A percentile compares a stretch with the other conserved stretches of the same genome.
phyloP scores from a whole-genome alignment of 2,797 vertebrate species.

The Serranus cabrilla region DNA sequence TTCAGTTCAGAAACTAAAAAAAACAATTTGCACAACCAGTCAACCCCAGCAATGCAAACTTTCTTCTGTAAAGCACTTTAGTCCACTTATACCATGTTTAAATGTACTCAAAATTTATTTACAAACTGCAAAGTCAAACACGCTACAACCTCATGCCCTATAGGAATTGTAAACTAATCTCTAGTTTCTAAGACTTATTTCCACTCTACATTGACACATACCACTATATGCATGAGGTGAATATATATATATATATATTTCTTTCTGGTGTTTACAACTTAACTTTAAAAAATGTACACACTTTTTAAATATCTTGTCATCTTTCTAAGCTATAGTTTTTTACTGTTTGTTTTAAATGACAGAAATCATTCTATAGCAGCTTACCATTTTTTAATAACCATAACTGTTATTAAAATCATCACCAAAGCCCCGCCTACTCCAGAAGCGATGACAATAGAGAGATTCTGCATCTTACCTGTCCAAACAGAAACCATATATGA shows the following conservation, averaged over 20 bases:
- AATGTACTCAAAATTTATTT: too few relatives aligned
- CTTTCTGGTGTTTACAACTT: background rate
- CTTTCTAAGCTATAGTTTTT: background rate
- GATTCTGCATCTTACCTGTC: constrained; percentile 55
- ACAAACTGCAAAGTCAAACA: background rate
- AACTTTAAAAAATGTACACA: too few relatives aligned
- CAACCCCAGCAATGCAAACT: background rate
- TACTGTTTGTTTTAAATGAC: background rate
- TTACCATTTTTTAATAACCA: constrained; percentile 68
- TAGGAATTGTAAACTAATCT: background rate
- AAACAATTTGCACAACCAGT: background rate
- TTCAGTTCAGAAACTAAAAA: background rate
- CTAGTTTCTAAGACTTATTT: background rate
- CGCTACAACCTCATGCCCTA: too few relatives aligned
- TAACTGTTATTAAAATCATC: constrained; percentile 48
- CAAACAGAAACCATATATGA: constrained; percentile 34
- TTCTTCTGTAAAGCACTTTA: too few relatives aligned
- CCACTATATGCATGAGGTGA: background rate
- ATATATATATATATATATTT: background rate
- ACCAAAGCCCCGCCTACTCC: constrained; percentile 48
- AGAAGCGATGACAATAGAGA: constrained; percentile 39
- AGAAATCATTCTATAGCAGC: background rate
- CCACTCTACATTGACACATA: background rate
- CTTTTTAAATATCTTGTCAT: background rate
- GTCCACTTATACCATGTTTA: too few relatives aligned